Base-by-base conservation (phyloP, 2,113 vertebrate species). In the Ochotona princeps region DNA sequence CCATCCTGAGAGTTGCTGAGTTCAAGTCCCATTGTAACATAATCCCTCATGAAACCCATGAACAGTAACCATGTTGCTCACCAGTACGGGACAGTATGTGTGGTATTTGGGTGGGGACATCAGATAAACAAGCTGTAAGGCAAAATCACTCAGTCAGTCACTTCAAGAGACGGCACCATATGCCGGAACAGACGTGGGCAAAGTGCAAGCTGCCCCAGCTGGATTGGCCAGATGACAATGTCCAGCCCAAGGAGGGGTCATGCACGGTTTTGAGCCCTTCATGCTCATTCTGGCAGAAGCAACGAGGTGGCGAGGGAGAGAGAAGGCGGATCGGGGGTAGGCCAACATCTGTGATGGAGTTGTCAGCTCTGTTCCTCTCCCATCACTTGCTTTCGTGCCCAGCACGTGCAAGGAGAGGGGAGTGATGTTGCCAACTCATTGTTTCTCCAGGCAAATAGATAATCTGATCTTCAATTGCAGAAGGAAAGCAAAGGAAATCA, bases 111-210 rank as follows among this genome's bases (percentile, higher is more conserved):
- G 84, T 73, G 44, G 85, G 92, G 94, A 93, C 57, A 32, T 87
- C 89, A 96, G 96, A 95, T 83, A 95, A 94, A 96, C 93, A 94
- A 96, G 94, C 67, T 95, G 35, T 66, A 86, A 82, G 87, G 90
- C 95, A 87, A 94, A 96, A 96, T 38, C 93, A 90, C 61, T 93
- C 80, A 94, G 84, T 78, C 92, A 83, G 61, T 94, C 89, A 92
- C 93, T 78, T 89, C 81, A 93, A 95, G 90, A 26, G 47, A 63
- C 83, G 6, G 65, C n/a, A 74, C 94, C 86, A 97, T 69, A 95
- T 75, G 82, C 86, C 95, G 63, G 30, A 92, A 76, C 89, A 96
- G 96, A 95, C 23, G 3, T 35, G 35, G 75, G 79, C 92, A 87
- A 94, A 96, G 80, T 65, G 83, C 89, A 93, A 82, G 21, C 67